Conservation (phyloP, 2,888 invertebrate species). For the Bursaphelenchus okinawaensis region DNA sequence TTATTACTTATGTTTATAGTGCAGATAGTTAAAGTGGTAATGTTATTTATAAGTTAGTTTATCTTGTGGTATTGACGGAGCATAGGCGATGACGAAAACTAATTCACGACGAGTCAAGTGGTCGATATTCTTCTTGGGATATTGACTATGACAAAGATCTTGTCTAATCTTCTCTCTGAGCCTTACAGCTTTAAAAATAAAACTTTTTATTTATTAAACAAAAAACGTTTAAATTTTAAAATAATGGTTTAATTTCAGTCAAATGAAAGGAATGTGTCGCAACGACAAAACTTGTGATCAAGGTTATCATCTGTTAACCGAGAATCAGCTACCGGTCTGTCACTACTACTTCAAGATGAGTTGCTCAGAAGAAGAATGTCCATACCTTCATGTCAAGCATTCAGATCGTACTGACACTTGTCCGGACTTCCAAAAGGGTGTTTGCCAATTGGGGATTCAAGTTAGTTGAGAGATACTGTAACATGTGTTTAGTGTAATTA, state of each 20-base stretch:
- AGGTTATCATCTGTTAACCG: conserved; percentile 22
- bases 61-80: too few relatives aligned
- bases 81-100: too few relatives aligned
- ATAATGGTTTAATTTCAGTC: conserved; percentile 14
- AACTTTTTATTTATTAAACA: too few relatives aligned
- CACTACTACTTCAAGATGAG: conserved; percentile 29
- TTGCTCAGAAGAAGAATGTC: conserved; percentile 27
- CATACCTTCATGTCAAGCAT: conserved; percentile 34
- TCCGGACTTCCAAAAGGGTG: conserved; percentile 26
- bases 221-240: too few relatives aligned
- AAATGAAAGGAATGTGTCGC: conserved; percentile 30
- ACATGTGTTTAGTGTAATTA: conserved; percentile 14
- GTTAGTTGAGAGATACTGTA: neutral
- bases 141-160: too few relatives aligned
- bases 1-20: too few relatives aligned
- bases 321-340: conserved; percentile 37
- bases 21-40: too few relatives aligned
- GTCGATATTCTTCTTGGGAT: too few relatives aligned
- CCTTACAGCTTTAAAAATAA: too few relatives aligned
- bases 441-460: conserved; percentile 20
- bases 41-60: too few relatives aligned
- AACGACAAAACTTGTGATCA: conserved; percentile 21
- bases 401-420: conserved; percentile 18
- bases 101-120: too few relatives aligned
- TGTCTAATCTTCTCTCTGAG: too few relatives aligned